These are phyloP conservation scores for Polyploca ridens DNA, from an alignment of 2,888 invertebrate genomes.

Conservation along the genomic window DNA sequence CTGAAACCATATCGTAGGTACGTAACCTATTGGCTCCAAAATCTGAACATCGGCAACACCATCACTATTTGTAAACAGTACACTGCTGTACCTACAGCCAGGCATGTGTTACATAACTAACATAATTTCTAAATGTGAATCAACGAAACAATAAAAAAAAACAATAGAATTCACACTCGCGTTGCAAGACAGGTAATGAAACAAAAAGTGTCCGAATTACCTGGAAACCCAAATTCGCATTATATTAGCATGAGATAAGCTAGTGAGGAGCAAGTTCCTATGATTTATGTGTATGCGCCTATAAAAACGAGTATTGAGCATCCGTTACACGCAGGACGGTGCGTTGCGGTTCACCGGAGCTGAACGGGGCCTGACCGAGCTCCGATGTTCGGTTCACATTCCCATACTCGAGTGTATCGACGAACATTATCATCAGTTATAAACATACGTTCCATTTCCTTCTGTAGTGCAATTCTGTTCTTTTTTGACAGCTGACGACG, in stretches of 20 bases:
- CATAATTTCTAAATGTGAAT: constrained; percentile 28
- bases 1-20: no score
- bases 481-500: no score
- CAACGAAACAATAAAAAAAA: constrained; percentile 44
- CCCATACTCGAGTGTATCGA: constrained; percentile 31
- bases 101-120: constrained; percentile 38
- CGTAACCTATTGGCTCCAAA: not conserved
- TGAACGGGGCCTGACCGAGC: constrained; percentile 68
- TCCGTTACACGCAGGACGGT: constrained; percentile 77
- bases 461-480: no score
- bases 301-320: constrained; percentile 65
- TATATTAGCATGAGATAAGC: constrained; percentile 31
- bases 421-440: constrained; percentile 15
- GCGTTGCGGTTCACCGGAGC: constrained; percentile 78
- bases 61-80: constrained; percentile 20
- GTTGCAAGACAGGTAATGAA: constrained; percentile 47
- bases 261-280: constrained; percentile 36
- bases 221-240: constrained; percentile 52
- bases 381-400: constrained; percentile 50
- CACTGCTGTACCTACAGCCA: constrained; percentile 21
- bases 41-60: not conserved
- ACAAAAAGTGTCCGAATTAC: constrained; percentile 49
- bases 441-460: not conserved
- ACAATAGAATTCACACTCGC: constrained; percentile 64
- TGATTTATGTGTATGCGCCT: constrained; percentile 33